Conservation (phyloP, 2,888 invertebrate species). For the Celastrina argiolus region DNA sequence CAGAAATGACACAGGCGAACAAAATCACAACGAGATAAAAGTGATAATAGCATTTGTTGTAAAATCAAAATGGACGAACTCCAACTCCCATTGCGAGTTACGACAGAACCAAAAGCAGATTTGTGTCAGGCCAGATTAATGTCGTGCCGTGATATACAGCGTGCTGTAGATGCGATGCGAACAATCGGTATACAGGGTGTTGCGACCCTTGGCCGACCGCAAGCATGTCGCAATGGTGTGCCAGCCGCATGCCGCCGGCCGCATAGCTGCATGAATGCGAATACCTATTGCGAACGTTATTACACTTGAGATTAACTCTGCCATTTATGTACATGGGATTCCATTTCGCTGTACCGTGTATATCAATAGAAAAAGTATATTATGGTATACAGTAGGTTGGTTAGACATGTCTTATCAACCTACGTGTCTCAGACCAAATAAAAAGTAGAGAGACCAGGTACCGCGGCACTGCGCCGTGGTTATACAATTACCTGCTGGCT, state of each 20-base stretch:
- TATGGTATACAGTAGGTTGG: too few species aligned
- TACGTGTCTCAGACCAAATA: too few species aligned
- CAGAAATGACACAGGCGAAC: not conserved
- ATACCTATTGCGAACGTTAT: slow-evolving; percentile 14
- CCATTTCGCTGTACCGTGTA: not conserved
- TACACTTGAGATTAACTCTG: slow-evolving; percentile 5
- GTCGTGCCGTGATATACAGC: slow-evolving; percentile 9
- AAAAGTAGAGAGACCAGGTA: too few species aligned
- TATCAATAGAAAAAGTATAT: too few species aligned
- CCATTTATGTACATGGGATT: not conserved
- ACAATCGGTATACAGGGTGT: slow-evolving; percentile 13
- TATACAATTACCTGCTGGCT: too few species aligned
- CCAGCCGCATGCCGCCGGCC: slow-evolving; percentile 10
- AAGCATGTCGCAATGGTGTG: slow-evolving; percentile 23
- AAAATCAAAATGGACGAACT: not conserved
- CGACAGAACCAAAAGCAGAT: slow-evolving; percentile 10
- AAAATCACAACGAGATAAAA: not conserved
- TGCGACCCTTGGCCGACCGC: slow-evolving; percentile 19
- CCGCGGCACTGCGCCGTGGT: too few species aligned
- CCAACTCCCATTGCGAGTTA: not conserved
- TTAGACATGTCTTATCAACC: too few species aligned
- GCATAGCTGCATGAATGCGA: slow-evolving; percentile 7
- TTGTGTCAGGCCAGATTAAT: slow-evolving; percentile 2
- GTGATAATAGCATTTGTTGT: not conserved
- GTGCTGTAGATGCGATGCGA: not conserved